Percentiles rank a stretch among this genome's conserved stretches.
phyloP scores from a whole-genome alignment of 2,113 vertebrate species.

The Ailurus styani region DNA sequence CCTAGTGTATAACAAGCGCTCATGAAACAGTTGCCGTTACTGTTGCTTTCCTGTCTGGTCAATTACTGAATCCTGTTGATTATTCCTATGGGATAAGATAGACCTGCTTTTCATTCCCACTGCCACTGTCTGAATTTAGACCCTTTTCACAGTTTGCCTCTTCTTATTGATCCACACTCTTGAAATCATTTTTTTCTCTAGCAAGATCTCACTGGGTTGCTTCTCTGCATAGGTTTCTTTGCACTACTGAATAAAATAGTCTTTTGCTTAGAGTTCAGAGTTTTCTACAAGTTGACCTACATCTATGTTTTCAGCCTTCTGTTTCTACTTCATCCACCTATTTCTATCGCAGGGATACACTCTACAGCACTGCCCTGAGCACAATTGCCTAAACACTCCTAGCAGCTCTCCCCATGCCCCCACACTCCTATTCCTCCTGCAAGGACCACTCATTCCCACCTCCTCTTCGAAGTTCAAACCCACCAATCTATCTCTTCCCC shows the following conservation, averaged over 20 bases:
- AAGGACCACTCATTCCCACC: neutral
- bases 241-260: neutral
- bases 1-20: neutral
- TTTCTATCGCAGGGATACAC: neutral
- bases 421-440: neutral
- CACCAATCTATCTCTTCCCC: neutral
- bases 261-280: neutral
- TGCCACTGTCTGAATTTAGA: neutral
- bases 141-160: neutral
- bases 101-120: neutral
- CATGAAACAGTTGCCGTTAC: neutral
- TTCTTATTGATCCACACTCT: neutral
- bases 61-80: neutral
- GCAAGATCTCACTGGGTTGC: neutral
- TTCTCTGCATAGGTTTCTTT: neutral
- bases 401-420: neutral
- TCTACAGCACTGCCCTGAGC: neutral
- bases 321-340: neutral
- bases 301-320: neutral
- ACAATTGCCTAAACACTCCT: neutral
- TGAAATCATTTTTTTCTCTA: neutral
- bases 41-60: neutral
- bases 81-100: neutral
- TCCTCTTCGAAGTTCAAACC: neutral
- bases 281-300: neutral